Evolutionary conservation across 2,888 invertebrate species (phyloP), one percentile per base, ranked within the genome.

Genomic region (Malthinus seriepunctatus): DNA sequence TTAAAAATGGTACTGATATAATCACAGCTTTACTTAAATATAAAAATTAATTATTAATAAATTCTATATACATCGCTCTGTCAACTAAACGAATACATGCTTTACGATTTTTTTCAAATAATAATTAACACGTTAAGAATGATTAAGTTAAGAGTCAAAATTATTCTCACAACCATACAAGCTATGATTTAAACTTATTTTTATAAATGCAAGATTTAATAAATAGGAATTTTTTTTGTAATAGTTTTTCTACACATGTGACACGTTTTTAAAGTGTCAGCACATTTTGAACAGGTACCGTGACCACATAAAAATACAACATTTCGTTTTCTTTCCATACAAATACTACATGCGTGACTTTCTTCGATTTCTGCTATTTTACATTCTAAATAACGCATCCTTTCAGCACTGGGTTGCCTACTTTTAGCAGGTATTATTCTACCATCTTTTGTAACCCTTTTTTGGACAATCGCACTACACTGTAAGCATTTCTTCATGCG

Each of bases 251-350:
- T 83, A 79, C 90, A 91, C 91, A 94, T 93, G 79, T 93, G 93
- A 79, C 93, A 94, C 12, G 86, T 89, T 71, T 88, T 87, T 33
- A 94, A 79, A 0, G 93, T 89, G 63, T 89, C 87, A 0, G 93
- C 89, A 74, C 94, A 94, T 66, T 86, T 85, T 51, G 88, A 87
- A 76, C 94, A 94, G 9, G 93, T 89, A 14, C 89, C 89, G 71
- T 94, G 94, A 1, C 94, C 94, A 71, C 94, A 94, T n/a, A 93
- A 81, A 76, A 94, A 94, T 14, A 89, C 93, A 12, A 93, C 89
- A 72, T 91, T 91, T 34, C 89, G 81, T 60, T 86, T 84, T 33
- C 91, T 81, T 72, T 94, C 93, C 93, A 94, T 91, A 75, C 94
- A 94, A 67, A 94, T 93, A 53, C 90, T 88, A 73, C 94, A 94